These are phyloP conservation scores for Cebidichthys violaceus DNA, from an alignment of 2,113 vertebrate genomes.

Conservation along the genomic window DNA sequence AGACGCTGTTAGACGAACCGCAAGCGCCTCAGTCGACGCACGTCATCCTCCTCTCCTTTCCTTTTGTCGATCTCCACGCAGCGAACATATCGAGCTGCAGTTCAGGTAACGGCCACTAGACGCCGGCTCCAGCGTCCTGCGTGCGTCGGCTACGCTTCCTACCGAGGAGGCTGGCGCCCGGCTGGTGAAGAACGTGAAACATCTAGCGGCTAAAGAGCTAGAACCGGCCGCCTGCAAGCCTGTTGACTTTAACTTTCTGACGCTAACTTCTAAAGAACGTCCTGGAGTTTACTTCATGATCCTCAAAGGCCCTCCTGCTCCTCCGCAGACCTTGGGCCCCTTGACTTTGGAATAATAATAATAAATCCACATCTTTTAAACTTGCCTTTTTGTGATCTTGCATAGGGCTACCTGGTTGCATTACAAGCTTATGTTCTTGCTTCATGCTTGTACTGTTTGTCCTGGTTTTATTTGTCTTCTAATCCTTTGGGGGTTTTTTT, in stretches of 20 bases:
- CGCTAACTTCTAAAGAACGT: constrained; percentile 30
- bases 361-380: constrained; percentile 24
- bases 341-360: constrained; percentile 16
- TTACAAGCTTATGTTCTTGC: constrained; percentile 18
- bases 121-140: no score
- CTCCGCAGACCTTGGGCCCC: background rate
- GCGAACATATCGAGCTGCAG: background rate
- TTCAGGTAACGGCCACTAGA: background rate
- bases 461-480: constrained; percentile 20
- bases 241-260: background rate
- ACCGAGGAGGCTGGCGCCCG: background rate
- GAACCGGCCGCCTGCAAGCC: background rate
- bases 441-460: constrained; percentile 2
- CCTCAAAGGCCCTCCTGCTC: constrained; percentile 14
- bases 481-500: constrained; percentile 9
- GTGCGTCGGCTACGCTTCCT: background rate
- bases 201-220: background rate
- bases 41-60: background rate
- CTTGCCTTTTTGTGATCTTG: background rate
- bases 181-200: background rate
- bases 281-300: background rate
- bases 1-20: background rate
- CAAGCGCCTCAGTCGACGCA: background rate
- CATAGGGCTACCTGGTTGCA: background rate
- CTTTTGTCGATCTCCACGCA: background rate